Conservation (phyloP, 2,797 vertebrate species). For the Apogon talboti region DNA sequence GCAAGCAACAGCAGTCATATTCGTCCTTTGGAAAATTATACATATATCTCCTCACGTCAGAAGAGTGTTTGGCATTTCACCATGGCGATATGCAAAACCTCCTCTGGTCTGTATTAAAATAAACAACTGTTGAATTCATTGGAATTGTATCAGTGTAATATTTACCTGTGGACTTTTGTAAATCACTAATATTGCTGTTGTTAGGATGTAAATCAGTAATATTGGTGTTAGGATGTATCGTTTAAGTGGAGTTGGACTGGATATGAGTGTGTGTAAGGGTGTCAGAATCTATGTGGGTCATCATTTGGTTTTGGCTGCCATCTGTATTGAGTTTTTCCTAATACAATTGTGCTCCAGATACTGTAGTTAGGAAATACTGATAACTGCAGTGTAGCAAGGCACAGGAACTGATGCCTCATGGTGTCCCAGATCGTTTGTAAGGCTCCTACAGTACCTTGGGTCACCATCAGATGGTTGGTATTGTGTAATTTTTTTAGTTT, state of each 20-base stretch:
- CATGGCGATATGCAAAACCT: constrained; percentile 62
- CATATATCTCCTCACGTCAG: constrained; percentile 41
- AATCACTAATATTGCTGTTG: neutral
- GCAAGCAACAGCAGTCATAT: constrained; percentile 52
- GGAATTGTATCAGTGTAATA: constrained; percentile 8
- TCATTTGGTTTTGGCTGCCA: constrained; percentile 36
- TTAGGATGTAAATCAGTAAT: neutral
- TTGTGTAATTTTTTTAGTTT: too few relatives aligned
- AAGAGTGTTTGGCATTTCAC: constrained; percentile 50
- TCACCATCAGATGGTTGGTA: too few relatives aligned
- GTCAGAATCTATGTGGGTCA: constrained; percentile 47
- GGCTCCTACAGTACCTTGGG: constrained; percentile 36
- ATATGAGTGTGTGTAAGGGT: constrained; percentile 17
- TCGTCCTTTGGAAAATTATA: constrained; percentile 62
- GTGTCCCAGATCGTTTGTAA: constrained; percentile 44
- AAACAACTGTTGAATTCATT: constrained; percentile 15
- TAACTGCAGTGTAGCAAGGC: constrained; percentile 60
- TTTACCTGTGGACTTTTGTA: constrained; percentile 5
- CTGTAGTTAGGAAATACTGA: constrained; percentile 61
- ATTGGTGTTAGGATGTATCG: neutral
- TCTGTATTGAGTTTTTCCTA: constrained; percentile 26
- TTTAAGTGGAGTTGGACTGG: neutral
- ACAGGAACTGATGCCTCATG: constrained; percentile 22
- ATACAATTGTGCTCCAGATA: constrained; percentile 46
- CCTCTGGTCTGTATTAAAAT: constrained; percentile 36